Conservation (phyloP, 2,888 invertebrate genomes). For the Aspidiotus destructor region DNA sequence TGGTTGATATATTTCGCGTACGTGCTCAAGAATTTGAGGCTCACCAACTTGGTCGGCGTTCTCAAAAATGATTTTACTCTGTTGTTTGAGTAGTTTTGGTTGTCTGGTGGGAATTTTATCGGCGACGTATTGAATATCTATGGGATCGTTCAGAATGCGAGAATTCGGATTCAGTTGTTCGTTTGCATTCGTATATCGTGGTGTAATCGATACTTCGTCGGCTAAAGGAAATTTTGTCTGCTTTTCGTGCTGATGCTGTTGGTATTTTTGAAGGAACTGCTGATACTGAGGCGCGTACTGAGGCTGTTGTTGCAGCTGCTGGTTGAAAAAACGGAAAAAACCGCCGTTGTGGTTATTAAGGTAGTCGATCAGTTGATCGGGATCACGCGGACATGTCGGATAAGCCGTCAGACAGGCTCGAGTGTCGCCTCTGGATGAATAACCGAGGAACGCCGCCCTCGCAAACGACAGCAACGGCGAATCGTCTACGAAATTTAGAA, state of each 20-base stretch:
- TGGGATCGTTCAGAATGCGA: constrained; percentile 17
- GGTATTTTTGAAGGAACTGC: constrained; percentile 8
- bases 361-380: constrained; percentile 62
- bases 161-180: neutral
- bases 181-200: neutral
- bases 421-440: constrained; percentile 55
- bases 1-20: constrained; percentile 1
- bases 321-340: constrained; percentile 65
- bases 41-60: neutral
- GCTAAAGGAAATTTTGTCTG: constrained; percentile 9
- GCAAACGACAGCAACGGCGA: constrained; percentile 65
- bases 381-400: constrained; percentile 61
- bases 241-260: neutral
- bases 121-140: constrained; percentile 2
- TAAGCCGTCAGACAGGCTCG: constrained; percentile 56
- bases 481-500: constrained; percentile 47
- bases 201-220: constrained; percentile 17
- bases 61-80: neutral
- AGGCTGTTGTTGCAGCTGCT: constrained; percentile 37
- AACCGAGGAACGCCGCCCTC: constrained; percentile 63
- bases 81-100: neutral
- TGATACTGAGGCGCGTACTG: constrained; percentile 36
- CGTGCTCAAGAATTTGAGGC: neutral
- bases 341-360: constrained; percentile 78
- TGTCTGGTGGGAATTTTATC: constrained; percentile 8